These are phyloP conservation scores for Dryoscopus gambensis DNA, from an alignment of 2,113 vertebrate genomes.

Conservation along the genomic window DNA sequence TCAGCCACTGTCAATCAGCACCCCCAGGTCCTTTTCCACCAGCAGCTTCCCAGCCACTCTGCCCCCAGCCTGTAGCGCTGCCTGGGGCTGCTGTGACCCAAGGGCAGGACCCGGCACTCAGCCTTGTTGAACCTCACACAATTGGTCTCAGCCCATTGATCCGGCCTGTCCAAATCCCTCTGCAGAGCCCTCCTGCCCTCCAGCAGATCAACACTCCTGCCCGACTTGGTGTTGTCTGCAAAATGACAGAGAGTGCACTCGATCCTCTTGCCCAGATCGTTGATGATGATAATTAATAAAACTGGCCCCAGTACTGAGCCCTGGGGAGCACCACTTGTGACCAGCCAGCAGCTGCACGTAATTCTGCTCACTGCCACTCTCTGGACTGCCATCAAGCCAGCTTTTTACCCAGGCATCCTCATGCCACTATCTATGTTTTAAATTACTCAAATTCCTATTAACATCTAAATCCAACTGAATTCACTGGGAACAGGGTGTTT, in stretches of 20 bases:
- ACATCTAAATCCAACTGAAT: background rate
- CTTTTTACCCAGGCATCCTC: background rate
- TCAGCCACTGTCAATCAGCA: background rate
- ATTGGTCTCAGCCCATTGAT: rapidly evolving
- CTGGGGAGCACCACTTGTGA: background rate
- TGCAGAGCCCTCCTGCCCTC: background rate
- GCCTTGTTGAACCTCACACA: background rate
- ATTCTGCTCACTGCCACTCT: background rate
- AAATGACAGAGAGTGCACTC: background rate
- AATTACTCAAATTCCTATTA: background rate
- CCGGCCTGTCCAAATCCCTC: background rate
- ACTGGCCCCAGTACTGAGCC: rapidly evolving
- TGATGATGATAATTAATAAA: background rate
- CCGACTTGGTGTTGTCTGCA: background rate
- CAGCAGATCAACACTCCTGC: background rate
- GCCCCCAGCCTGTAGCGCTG: background rate
- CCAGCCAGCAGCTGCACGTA: background rate
- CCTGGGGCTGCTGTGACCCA: background rate
- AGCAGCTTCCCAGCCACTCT: background rate
- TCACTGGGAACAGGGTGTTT: background rate
- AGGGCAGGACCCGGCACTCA: rapidly evolving
- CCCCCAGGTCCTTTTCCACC: background rate
- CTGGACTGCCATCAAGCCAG: background rate
- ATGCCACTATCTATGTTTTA: background rate
- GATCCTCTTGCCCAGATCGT: background rate